phyloP scores from a whole-genome alignment of 2,797 vertebrate genomes.

The Gallinago nigripennis region DNA sequence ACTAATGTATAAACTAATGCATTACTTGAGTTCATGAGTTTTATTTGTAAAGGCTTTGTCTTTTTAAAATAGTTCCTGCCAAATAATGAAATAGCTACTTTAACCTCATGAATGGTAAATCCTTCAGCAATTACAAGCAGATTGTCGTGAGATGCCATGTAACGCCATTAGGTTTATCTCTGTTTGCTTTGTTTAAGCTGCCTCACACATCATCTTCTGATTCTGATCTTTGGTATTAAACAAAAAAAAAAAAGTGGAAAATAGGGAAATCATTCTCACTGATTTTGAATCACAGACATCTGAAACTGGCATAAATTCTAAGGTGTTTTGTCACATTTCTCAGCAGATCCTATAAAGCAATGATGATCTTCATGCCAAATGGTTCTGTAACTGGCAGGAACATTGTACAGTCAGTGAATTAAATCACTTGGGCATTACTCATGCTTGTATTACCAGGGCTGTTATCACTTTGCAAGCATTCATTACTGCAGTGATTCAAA shows the following conservation, averaged over 20 bases:
- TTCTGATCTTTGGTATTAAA: background rate
- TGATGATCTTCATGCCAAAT: background rate
- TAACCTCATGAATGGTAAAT: background rate
- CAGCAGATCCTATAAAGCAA: background rate
- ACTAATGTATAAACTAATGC: background rate
- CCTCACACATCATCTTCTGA: background rate
- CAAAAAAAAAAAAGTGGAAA: background rate
- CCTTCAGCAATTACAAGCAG: background rate
- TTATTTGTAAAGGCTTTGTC: background rate
- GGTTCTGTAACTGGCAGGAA: background rate
- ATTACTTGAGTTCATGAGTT: background rate
- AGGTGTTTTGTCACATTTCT: background rate
- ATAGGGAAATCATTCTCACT: background rate
- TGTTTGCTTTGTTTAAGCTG: background rate
- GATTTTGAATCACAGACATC: background rate
- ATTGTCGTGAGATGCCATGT: background rate
- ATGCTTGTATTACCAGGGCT: background rate
- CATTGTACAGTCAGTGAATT: background rate
- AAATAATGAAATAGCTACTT: background rate
- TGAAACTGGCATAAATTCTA: background rate
- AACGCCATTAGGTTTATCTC: background rate
- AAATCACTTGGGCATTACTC: background rate
- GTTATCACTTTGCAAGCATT: background rate
- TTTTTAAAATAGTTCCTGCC: background rate
- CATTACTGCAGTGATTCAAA: constrained; percentile 1